Evolutionary conservation across 2,797 vertebrate species (phyloP).

Genomic region (Esox masquinongy): DNA sequence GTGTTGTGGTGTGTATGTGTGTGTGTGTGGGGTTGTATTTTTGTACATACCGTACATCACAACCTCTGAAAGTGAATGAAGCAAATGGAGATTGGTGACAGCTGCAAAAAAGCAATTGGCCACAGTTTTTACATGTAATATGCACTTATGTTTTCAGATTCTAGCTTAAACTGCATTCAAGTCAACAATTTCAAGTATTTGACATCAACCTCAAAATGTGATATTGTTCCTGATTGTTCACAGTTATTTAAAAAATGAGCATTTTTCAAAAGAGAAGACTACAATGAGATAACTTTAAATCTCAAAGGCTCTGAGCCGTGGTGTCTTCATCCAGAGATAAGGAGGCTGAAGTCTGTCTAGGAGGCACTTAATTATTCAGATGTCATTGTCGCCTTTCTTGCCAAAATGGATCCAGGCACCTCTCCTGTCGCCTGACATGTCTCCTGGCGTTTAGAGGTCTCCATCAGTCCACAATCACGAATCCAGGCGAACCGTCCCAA

Average conservation of each 20-base stretch:
- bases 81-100: neutral
- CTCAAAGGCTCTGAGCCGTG: neutral
- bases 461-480: neutral
- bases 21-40: neutral
- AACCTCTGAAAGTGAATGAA: neutral
- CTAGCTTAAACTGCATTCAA: too few species aligned
- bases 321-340: neutral
- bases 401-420: neutral
- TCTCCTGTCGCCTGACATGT: neutral
- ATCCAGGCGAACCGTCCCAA: too few species aligned
- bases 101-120: neutral
- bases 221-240: too few species aligned
- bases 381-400: neutral
- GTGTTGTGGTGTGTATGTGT: neutral
- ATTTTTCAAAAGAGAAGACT: too few species aligned
- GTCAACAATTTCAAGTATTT: neutral
- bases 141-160: too few species aligned
- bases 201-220: neutral
- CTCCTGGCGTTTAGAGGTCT: neutral
- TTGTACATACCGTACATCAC: neutral
- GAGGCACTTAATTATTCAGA: neutral
- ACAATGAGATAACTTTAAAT: too few species aligned
- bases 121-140: neutral
- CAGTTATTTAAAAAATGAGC: too few species aligned
- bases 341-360: neutral